phyloP scores from a whole-genome alignment of 1,140 invertebrate genomes.

The Papilio aristodemus region DNA sequence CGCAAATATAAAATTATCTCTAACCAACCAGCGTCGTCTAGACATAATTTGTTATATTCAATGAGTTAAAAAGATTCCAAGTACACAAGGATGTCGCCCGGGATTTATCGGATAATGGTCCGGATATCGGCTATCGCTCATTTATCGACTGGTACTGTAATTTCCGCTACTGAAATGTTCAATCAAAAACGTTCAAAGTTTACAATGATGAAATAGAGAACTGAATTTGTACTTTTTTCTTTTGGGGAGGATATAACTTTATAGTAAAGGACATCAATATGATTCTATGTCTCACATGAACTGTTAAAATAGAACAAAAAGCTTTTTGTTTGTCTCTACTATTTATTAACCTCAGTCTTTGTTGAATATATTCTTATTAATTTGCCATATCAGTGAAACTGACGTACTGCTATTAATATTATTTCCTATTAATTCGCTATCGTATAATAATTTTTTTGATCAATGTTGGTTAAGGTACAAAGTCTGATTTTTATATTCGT shows the following conservation, averaged over 20 bases:
- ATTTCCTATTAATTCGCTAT: not conserved
- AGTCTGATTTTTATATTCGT: slow-evolving; percentile 10
- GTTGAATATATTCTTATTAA: too few species aligned
- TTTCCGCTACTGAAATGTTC: not conserved
- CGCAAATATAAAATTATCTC: not conserved
- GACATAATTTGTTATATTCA: not conserved
- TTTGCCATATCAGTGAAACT: not conserved
- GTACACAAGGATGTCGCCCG: slow-evolving; percentile 14
- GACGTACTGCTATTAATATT: not conserved
- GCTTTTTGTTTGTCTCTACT: not conserved
- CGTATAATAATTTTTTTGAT: not conserved
- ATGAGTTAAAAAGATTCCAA: not conserved
- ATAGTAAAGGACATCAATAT: not conserved
- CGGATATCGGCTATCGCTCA: not conserved
- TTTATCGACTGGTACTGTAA: not conserved
- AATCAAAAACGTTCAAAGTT: not conserved
- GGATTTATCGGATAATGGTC: too few species aligned
- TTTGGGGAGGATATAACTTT: not conserved
- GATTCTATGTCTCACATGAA: not conserved
- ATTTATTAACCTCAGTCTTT: too few species aligned
- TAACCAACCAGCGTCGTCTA: not conserved
- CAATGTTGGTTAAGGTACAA: not conserved
- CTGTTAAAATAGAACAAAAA: not conserved
- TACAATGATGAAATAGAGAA: not conserved
- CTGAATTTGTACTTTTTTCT: not conserved